Base-by-base conservation (phyloP, 2,797 vertebrate genomes). In the Nyctalus aviator region DNA sequence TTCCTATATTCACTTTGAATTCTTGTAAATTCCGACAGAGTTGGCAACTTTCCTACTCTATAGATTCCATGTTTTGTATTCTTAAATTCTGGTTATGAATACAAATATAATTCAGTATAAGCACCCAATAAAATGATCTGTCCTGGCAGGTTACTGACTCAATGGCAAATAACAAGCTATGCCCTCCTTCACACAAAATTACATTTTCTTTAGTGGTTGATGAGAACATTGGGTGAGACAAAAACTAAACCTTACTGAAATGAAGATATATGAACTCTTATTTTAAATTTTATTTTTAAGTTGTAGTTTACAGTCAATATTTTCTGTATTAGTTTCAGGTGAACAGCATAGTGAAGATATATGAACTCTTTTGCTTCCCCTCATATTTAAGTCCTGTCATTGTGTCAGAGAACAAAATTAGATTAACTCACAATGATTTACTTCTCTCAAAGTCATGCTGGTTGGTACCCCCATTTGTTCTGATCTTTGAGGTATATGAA, bases 351-450 rank as follows among this genome's bases (percentile, higher is more conserved):
- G 41, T 72, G 44, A 90, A 92, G 71, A 94, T 81, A 88, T 21
- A 94, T 71, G 72, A 94, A 94, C 62, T 81, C 21, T 84, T 90
- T 82, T 35, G 48, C 41, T 44, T 95, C n/a, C 46, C 20, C 57
- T 93, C 81, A 90, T 91, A 94, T 92, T 93, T 90, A 95, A 94
- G 48, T n/a, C 41, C 53, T 76, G 30, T 77, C 84, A 85, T 27
- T 32, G 55, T 94, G 46, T 88, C 87, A 93, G 37, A 71, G 62
- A 90, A 91, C 68, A 77, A 93, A 94, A 94, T 90, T 89, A 90
- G 35, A 96, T 91, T 93, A 97, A 91, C 55, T 84, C 35, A 1
- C 11, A 75, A 20, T 92, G 91, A 97, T 83, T 97, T 91, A 94
- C 77, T 84, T 82, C 66, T 79, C 17, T 78, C 35, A 72, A 35